A percentile compares a stretch with the other conserved stretches of the same genome.
phyloP scores from a whole-genome alignment of 2,113 vertebrate genomes.

The Panthera leo region DNA sequence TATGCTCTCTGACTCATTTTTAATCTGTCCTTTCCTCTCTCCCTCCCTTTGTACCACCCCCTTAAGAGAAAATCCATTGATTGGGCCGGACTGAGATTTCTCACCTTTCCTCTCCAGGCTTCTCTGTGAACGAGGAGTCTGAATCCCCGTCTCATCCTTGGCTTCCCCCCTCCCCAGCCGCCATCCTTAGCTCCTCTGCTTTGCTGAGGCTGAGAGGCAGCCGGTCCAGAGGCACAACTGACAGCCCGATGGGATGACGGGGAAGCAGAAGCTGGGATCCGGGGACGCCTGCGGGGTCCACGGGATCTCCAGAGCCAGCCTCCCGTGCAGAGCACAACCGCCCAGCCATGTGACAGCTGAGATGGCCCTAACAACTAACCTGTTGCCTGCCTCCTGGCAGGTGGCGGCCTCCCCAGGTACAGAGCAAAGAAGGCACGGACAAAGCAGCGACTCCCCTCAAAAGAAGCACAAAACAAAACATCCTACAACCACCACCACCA shows the following conservation, averaged over 20 bases:
- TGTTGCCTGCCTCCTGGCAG: conserved; percentile 79
- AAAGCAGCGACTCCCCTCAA: not conserved
- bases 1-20: conserved; percentile 74
- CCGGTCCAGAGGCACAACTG: not conserved
- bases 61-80: conserved; percentile 70
- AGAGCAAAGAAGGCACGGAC: not conserved
- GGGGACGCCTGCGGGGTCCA: not conserved
- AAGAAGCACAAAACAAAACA: not conserved
- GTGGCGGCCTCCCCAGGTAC: not conserved
- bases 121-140: conserved; percentile 56
- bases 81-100: conserved; percentile 59
- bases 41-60: conserved; percentile 71
- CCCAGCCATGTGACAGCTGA: not conserved
- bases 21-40: conserved; percentile 70
- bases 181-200: conserved; percentile 46
- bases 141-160: conserved; percentile 37
- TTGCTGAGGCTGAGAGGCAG: not conserved
- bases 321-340: conserved; percentile 5
- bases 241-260: not conserved
- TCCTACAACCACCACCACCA: not conserved
- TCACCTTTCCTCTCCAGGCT: conserved; percentile 74
- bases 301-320: no score
- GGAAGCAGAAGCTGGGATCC: not conserved
- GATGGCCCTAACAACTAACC: conserved; percentile 65
- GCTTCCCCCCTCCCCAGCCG: not conserved